Conservation (phyloP, 2,113 vertebrate genomes). For the Chionodraco myersi region DNA sequence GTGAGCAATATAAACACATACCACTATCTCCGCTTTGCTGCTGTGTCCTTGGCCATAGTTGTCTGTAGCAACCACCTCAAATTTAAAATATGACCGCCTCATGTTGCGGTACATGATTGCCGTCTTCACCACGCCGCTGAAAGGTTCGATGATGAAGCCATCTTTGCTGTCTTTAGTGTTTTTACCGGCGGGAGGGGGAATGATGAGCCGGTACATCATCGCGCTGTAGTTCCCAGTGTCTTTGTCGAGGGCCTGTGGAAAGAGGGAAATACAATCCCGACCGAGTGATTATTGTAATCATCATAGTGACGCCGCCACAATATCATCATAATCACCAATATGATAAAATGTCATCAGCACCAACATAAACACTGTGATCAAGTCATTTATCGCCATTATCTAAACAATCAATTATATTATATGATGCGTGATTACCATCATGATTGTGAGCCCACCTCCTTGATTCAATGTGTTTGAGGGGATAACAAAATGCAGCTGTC, state of each 20-base stretch:
- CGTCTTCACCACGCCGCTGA: constrained; percentile 93
- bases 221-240: constrained; percentile 97
- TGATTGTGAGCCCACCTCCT: background rate
- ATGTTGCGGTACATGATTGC: constrained; percentile 98
- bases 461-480: constrained; percentile 25
- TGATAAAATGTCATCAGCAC: constrained; percentile 16
- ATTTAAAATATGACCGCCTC: constrained; percentile 96
- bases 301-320: background rate
- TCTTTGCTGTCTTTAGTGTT: constrained; percentile 89
- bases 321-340: constrained; percentile 5
- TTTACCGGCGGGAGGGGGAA: constrained; percentile 89
- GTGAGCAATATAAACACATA: constrained; percentile 72
- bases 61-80: constrained; percentile 96
- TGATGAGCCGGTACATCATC: constrained; percentile 91
- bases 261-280: constrained; percentile 1
- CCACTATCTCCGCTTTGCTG: constrained; percentile 93
- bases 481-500: constrained; percentile 10
- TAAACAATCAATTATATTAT: background rate
- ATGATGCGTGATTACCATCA: background rate
- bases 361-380: constrained; percentile 11
- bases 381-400: constrained; percentile 2
- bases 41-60: constrained; percentile 93
- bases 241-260: constrained; percentile 89
- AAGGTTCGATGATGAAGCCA: constrained; percentile 93
- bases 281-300: constrained; percentile 19